Evolutionary conservation across 1,140 invertebrate species (phyloP).

Genomic region (Aradophagus sp.): DNA sequence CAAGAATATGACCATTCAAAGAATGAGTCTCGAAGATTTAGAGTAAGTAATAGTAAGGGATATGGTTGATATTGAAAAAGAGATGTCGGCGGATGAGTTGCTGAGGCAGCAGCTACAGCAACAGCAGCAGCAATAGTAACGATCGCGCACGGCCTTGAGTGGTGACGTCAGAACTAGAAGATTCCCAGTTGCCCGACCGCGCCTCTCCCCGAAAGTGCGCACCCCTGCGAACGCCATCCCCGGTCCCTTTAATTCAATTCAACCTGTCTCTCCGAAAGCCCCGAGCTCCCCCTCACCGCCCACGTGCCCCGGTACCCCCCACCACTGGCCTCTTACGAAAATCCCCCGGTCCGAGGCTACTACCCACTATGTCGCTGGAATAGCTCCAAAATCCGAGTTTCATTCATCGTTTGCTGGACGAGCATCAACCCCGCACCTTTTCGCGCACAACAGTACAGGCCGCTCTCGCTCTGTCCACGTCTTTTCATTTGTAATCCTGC

Average conservation of each 20-base stretch:
- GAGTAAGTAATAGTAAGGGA: no score
- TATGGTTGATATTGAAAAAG: background rate
- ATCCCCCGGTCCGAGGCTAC: slow-evolving; percentile 26
- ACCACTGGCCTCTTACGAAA: slow-evolving; percentile 21
- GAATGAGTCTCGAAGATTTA: no score
- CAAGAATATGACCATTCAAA: no score
- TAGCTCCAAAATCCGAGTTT: slow-evolving; percentile 64
- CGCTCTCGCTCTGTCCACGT: no score
- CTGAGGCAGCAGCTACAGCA: slow-evolving; percentile 34
- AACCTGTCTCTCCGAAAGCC: slow-evolving; percentile 36
- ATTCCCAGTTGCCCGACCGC: slow-evolving; percentile 61
- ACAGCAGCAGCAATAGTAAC: slow-evolving; percentile 64
- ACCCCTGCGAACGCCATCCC: slow-evolving; percentile 34
- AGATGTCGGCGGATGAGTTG: slow-evolving; percentile 18
- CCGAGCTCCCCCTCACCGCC: slow-evolving; percentile 12
- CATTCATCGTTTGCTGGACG: slow-evolving; percentile 65
- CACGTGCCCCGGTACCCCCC: slow-evolving; percentile 7
- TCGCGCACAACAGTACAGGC: no score
- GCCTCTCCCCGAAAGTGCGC: slow-evolving; percentile 20
- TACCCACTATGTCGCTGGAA: slow-evolving; percentile 57
- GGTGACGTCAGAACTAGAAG: slow-evolving; percentile 67
- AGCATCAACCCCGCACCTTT: slow-evolving; percentile 51
- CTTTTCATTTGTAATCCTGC: no score
- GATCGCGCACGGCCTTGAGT: slow-evolving; percentile 67
- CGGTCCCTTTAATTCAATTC: slow-evolving; percentile 40